Base-by-base conservation (phyloP, 2,797 vertebrate genomes). In the Squalus acanthias region DNA sequence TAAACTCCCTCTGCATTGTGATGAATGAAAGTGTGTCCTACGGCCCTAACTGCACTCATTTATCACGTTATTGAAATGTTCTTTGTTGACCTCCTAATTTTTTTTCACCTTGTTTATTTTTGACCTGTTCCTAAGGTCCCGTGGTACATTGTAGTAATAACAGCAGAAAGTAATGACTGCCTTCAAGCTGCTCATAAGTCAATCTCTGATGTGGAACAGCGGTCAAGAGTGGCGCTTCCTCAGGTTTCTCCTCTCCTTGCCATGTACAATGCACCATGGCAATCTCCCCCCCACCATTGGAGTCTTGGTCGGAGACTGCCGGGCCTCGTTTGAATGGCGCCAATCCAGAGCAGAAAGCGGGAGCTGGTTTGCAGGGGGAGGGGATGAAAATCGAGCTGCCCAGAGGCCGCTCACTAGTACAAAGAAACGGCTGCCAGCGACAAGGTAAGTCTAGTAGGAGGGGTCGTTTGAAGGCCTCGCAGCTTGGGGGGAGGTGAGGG, bases 41-140 rank as follows among this genome's bases (percentile, higher is more conserved):
- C 20, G 39, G 22, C n/a, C 91, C n/a, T 69, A 22, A 46, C 8
- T 63, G 20, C 91, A 69, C 5, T 46, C 46, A 93, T 69, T 93
- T 93, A 93, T 93, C 63, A 69, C 24, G 20, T 46, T 93, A 93
- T 69, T 93, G 91, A 69, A 39, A 93, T 93, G 91, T 39, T 65
- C n/a, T 69, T 93, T 93, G 79, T 39, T 82, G 79, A 46, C n/a
- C n/a, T 82, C 39, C 20, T 93, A 20, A 24, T 85, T 82, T 82
- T 82, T 82, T 82, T 82, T 33, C n/a, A 46, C 1, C 33, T 6
- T 82, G 76, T 82, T 82, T 82, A 82, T 82, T 82, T 82, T 82
- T 5, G n/a, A 82, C 79, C 79, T 82, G 79, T 5, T 63, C 60
- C 9, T 46, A 20, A 82, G n/a, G 39, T 17, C 13, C 39, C 79